Percentiles rank a stretch among this genome's conserved stretches.
phyloP scores from a whole-genome alignment of 2,888 invertebrate genomes.

The Chloromyia formosa region DNA sequence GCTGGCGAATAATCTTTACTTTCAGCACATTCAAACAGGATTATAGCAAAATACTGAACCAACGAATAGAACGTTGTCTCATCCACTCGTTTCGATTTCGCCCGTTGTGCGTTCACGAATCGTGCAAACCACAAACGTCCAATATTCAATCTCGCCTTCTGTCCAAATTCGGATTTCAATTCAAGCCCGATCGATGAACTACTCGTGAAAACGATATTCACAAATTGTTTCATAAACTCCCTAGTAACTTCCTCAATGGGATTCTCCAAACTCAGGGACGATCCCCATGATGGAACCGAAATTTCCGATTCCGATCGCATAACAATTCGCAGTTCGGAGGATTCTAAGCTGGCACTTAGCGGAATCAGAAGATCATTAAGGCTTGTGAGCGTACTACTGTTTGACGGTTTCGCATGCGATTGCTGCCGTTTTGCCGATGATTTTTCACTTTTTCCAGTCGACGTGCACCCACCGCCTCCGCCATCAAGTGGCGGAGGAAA shows the following conservation, averaged over 20 bases:
- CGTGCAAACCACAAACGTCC: slow-evolving; percentile 76
- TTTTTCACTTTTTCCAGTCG: neutral
- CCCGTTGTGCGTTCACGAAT: slow-evolving; percentile 72
- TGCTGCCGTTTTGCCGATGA: slow-evolving; percentile 50
- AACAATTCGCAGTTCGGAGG: slow-evolving; percentile 64
- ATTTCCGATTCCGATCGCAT: slow-evolving; percentile 68
- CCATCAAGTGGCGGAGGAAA: slow-evolving; percentile 55
- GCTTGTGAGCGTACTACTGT: slow-evolving; percentile 69
- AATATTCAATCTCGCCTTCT: slow-evolving; percentile 70
- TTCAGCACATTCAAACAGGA: slow-evolving; percentile 76
- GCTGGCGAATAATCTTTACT: slow-evolving; percentile 77
- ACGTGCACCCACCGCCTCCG: neutral
- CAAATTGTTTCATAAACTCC: slow-evolving; percentile 75
- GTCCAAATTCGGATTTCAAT: slow-evolving; percentile 74
- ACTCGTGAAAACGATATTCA: slow-evolving; percentile 70
- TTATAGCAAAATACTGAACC: slow-evolving; percentile 76
- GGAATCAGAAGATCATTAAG: slow-evolving; percentile 68
- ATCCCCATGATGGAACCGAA: slow-evolving; percentile 72
- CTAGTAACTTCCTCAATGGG: slow-evolving; percentile 66
- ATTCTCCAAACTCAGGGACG: slow-evolving; percentile 71
- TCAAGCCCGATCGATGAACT: slow-evolving; percentile 69
- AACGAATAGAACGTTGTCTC: slow-evolving; percentile 75
- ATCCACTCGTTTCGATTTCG: slow-evolving; percentile 69
- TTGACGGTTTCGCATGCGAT: slow-evolving; percentile 60
- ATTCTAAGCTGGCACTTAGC: slow-evolving; percentile 68